Base-by-base conservation (phyloP, 2,797 vertebrate genomes). In the Meda fulgida region DNA sequence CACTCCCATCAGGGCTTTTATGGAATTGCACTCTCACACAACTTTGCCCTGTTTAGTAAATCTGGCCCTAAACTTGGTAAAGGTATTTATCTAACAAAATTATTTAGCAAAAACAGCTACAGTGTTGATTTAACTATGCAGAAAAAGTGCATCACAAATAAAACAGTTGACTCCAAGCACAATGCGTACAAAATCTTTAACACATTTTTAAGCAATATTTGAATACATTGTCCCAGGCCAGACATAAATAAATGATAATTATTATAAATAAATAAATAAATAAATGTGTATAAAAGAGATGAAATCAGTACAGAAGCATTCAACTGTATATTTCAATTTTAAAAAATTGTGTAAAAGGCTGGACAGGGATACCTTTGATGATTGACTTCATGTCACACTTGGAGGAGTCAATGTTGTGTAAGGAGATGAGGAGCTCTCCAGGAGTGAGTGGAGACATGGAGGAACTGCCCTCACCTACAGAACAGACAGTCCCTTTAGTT, bases 371-470 rank as follows among this genome's bases (percentile, higher is more conserved):
- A 99, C 98, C 98, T 94, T 99, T 99, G 83, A 99, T 99, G 91
- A 99, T 99, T 2, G 97, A 98, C 71, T 99, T 99, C 98, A 99
- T 99, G 89, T 99, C 98, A 36, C 98, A 98, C 92, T 98, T 99
- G 80, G 91, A 95, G 0, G 97, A 97, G 92, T 99, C 97, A 0
- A 99, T 97, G 92, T 98, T 98, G 94, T 99, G 98, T 5, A 99
- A 90, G 0, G 98, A 93, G 0, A 99, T 96, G 29, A 99, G 95
- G 16, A 99, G 96, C 89, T 99, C 98, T 9, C 97, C 97, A 0
- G 98, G 97, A 55, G 96, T 98, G 46, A 99, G 93, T 0, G 98
- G 98, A 16, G 98, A 98, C 92, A 99, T 93, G 0, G 97, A 93
- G 0, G 97, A 97, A 87, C 96, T 94, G 13, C 97, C 97, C 70